Evolutionary conservation across 2,113 vertebrate species (phyloP), one percentile per base, ranked within the genome.

Genomic region (Poicephalus gulielmi): DNA sequence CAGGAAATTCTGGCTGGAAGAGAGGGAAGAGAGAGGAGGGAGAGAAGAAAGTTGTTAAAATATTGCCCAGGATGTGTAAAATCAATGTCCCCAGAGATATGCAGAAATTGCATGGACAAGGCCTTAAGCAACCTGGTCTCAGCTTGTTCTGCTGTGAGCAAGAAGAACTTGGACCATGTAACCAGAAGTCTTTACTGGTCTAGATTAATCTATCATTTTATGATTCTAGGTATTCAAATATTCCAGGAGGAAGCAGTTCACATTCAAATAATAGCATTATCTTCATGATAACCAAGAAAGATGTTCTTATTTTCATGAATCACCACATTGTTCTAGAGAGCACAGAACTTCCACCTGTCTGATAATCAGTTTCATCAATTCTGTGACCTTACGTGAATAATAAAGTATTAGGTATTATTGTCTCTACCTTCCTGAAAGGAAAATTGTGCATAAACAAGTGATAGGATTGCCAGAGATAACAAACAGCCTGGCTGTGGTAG

Each of bases 11-110:
- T 43, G 24, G 10, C 17, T 52, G 43, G 37, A 73, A 67, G n/a
- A 39, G 2, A 37, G 13, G 5, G 8, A 33, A 15, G 20, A 22
- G 46, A 13, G 13, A 8, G 7, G 1, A 39, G 28, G 2, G 8
- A 25, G 30, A 46, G 1, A 30, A n/a, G 4, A 4, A 70, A 67
- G 19, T 30, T 71, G 25, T 28, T 77, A 57, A 62, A 50, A 69
- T 8, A 10, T 39, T 60, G 53, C 33, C 39, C 19, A 17, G 18
- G 3, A 4, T 1, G 3, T 14, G 10, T 7, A 59, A 17, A 41
- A 74, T 52, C 52, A 39, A 41, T 69, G 57, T 11, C 71, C 35
- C 37, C 35, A 16, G 28, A 46, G 23, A 66, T 14, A 60, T 0
- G 33, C 33, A 66, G 44, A 83, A 86, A 30, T 33, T 22, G 13